Percentiles rank a stretch among this genome's conserved stretches.
These are phyloP conservation scores for Heliconius cydno DNA, from an alignment of 2,888 invertebrate species.

Conservation along the genomic window DNA sequence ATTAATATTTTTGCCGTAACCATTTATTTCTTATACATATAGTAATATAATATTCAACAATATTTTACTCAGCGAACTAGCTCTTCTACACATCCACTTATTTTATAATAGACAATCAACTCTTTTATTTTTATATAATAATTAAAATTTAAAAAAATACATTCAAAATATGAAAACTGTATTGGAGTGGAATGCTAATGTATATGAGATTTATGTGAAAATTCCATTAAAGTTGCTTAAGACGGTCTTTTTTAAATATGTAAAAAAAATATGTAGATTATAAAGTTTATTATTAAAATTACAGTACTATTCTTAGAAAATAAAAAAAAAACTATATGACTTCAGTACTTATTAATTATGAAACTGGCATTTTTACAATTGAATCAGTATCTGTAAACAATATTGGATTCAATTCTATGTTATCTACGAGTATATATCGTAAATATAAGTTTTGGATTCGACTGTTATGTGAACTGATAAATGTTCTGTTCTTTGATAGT, in stretches of 20 bases:
- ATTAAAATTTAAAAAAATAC: background rate
- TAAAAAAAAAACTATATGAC: background rate
- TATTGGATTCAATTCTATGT: background rate
- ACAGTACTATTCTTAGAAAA: no score
- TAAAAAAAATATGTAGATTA: background rate
- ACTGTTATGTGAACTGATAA: no score
- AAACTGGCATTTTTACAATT: background rate
- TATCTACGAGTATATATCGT: no score
- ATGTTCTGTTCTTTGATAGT: background rate
- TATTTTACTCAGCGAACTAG: conserved; percentile 14
- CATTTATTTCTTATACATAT: conserved; percentile 6
- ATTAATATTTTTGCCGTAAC: background rate
- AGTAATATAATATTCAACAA: conserved; percentile 10
- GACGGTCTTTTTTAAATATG: background rate
- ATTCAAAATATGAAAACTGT: conserved; percentile 1
- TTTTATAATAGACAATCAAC: background rate
- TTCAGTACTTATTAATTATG: background rate
- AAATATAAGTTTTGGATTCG: no score
- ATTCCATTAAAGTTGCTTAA: background rate
- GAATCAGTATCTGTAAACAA: background rate
- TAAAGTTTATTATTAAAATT: no score
- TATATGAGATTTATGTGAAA: conserved; percentile 19
- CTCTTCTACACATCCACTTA: conserved; percentile 14
- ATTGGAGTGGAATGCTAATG: conserved; percentile 27
- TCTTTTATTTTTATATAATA: background rate